Evolutionary conservation across 2,113 vertebrate species (phyloP), one percentile per base, ranked within the genome.

Genomic region (Dicentrarchus labrax): DNA sequence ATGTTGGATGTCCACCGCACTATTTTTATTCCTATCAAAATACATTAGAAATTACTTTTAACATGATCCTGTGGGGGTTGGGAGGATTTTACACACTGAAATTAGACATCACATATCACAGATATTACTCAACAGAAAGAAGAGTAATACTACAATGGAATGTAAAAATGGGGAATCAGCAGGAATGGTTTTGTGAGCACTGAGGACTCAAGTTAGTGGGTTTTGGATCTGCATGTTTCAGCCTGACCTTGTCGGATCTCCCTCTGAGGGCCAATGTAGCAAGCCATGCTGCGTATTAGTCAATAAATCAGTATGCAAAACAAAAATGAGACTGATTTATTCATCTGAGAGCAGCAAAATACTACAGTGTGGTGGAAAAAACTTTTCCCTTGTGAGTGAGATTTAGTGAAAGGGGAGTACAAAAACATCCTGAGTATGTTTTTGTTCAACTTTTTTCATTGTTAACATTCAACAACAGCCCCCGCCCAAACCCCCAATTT

Each of bases 371-470:
- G 22, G 78, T 50, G 70, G 65, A 51, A 79, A 21, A 12, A 19
- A 22, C 15, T 4, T 9, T 11, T 69, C 30, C 47, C 59, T 69
- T 39, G 13, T 39, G 79, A 85, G 68, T 54, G 70, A 78, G 19
- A 66, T 48, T 39, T 45, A n/a, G 21, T 41, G 12, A 64, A 21
- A 15, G 8, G 51, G 60, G 64, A 56, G 54, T 8, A 41, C 10
- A 43, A 74, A 71, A 75, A 60, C 61, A 79, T 76, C 30, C 38
- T 48, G 16, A 65, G 30, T 48, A 56, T 62, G 73, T 82, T 72
- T 78, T 83, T 81, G 21, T 83, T 80, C n/a, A 54, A 21, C 56
- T 53, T 78, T 67, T 84, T 60, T 75, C 54, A 64, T 2, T 72
- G 22, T 67, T 84, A 72, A 54, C 62, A 76, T 50, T 83, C 59